These are phyloP conservation scores for Heteromyza rotundicornis DNA, from an alignment of 2,888 invertebrate genomes.

Conservation along the genomic window DNA sequence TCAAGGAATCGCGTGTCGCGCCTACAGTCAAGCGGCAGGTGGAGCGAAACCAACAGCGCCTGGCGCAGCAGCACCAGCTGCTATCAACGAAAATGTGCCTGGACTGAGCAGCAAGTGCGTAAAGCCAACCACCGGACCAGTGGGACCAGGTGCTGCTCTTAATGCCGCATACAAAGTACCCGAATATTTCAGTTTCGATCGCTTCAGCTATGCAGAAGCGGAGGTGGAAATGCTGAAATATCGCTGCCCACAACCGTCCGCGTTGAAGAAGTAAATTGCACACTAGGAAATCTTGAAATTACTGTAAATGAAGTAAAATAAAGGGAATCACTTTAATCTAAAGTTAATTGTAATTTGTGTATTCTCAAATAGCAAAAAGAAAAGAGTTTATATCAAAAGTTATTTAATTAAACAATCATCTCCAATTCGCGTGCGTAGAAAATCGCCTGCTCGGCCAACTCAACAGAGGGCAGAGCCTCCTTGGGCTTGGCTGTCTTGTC, in stretches of 20 bases:
- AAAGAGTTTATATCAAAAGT: slow-evolving; percentile 17
- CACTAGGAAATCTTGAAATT: too few relatives aligned
- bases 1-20: slow-evolving; percentile 32
- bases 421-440: slow-evolving; percentile 97
- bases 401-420: slow-evolving; percentile 87
- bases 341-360: background rate
- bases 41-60: slow-evolving; percentile 21
- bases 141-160: slow-evolving; percentile 55
- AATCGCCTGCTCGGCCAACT: slow-evolving; percentile 91
- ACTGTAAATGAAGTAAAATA: background rate
- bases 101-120: slow-evolving; percentile 71
- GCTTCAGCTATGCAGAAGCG: slow-evolving; percentile 79
- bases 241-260: slow-evolving; percentile 80
- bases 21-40: slow-evolving; percentile 40
- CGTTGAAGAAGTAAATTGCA: slow-evolving; percentile 45
- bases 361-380: background rate
- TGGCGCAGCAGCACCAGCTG: slow-evolving; percentile 32
- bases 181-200: slow-evolving; percentile 84
- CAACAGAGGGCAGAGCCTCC: slow-evolving; percentile 85
- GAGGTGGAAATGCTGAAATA: slow-evolving; percentile 84
- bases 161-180: slow-evolving; percentile 81
- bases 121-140: slow-evolving; percentile 62
- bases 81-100: slow-evolving; percentile 65
- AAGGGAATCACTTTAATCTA: background rate
- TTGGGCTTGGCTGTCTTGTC: slow-evolving; percentile 77